Evolutionary conservation across 2,797 vertebrate species (phyloP).

Genomic region (Merluccius polli): DNA sequence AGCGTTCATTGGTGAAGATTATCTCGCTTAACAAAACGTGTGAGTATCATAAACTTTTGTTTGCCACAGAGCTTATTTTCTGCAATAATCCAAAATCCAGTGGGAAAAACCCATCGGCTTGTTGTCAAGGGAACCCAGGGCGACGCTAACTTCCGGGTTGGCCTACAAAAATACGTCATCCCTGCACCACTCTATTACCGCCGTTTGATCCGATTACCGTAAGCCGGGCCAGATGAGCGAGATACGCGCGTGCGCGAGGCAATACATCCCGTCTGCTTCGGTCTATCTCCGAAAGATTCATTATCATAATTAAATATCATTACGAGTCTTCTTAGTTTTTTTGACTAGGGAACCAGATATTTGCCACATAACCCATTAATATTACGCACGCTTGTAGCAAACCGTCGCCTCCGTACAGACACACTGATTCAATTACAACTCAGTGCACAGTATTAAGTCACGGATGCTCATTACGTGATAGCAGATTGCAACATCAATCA

Average conservation of each 20-base stretch:
- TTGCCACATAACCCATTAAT: background rate
- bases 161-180: too few relatives aligned
- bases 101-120: too few relatives aligned
- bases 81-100: too few relatives aligned
- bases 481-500: background rate
- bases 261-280: background rate
- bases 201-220: background rate
- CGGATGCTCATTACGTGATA: background rate
- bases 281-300: background rate
- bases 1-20: too few relatives aligned
- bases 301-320: background rate
- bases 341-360: background rate
- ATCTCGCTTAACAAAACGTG: too few relatives aligned
- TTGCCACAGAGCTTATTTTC: too few relatives aligned
- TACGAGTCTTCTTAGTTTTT: background rate
- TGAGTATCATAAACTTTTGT: too few relatives aligned
- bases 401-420: background rate
- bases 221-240: background rate
- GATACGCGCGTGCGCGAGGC: background rate
- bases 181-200: too few relatives aligned
- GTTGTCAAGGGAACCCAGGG: too few relatives aligned
- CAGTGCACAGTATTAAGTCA: background rate
- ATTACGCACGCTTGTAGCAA: background rate
- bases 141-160: too few relatives aligned
- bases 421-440: background rate